Base-by-base conservation (phyloP, 2,113 vertebrate species). In the Spermophilus dauricus region DNA sequence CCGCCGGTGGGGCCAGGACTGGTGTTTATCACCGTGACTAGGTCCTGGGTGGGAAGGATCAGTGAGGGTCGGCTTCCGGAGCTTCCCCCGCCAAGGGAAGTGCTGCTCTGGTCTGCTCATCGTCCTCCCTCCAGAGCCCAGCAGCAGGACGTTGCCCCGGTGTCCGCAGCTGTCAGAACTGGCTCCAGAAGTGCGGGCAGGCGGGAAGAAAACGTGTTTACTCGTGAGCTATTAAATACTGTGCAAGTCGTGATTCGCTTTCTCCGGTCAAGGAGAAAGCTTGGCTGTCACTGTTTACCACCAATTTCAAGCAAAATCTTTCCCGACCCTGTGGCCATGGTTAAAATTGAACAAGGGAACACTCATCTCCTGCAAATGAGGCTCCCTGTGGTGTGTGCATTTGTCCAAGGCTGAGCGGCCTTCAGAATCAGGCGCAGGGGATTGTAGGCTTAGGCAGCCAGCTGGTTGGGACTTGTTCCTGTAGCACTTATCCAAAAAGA, bases 121-220 rank as follows among this genome's bases (percentile, higher is more conserved):
- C 12, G 16, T 61, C 37, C 1, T 4, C 26, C 13, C 5, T 13
- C 20, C 12, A 0, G n/a, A 48, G 45, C 4, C n/a, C 18, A 0
- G 39, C 18, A 0, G 39, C 69, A 20, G 88, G 53, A 28, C 5
- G 39, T 37, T 22, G 6, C 42, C 37, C 24, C 0, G 8, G 70
- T 10, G 24, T 78, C 48, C 42, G 1, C 30, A 4, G 45, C 58
- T 14, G 48, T 26, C 24, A 2, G 4, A 39, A 65, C 76, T 76
- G 76, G 69, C 83, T 69, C 13, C 48, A 16, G 26, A 58, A 58
- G 61, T 48, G 89, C 89, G 2, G 20, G 45, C 76, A 3, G 20
- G 58, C 83, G 0, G 78, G n/a, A 80, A 53, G 42, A 78, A 67
- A 34, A 17, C 72, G 82, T 63, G 86, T 65, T 83, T 70, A 63